Evolutionary conservation across 2,797 vertebrate species (phyloP).

Genomic region (Cyclura pinguis): DNA sequence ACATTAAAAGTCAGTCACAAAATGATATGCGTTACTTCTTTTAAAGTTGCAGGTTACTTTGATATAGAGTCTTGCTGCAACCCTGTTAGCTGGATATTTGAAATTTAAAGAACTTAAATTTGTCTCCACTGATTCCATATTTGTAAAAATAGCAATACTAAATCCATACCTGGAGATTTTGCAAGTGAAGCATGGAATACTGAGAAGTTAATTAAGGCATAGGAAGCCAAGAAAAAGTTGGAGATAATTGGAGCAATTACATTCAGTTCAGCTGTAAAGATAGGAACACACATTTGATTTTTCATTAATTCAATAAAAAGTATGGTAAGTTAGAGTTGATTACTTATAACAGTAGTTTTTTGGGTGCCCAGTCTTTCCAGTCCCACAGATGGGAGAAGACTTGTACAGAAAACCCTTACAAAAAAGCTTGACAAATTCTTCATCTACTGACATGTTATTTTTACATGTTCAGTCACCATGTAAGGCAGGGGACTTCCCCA

Average conservation of each 20-base stretch:
- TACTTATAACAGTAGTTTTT: background rate
- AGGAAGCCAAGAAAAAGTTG: constrained; percentile 98
- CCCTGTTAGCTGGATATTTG: background rate
- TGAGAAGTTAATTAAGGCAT: constrained; percentile 98
- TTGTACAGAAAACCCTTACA: background rate
- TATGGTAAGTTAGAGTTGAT: background rate
- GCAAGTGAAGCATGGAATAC: constrained; percentile 99
- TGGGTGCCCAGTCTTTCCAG: background rate
- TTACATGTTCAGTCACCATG: no score
- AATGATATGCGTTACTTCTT: background rate
- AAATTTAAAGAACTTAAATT: background rate
- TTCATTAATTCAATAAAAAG: background rate
- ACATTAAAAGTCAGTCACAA: background rate
- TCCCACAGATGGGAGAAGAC: background rate
- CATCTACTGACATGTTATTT: no score
- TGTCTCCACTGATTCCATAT: background rate
- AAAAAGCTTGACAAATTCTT: background rate
- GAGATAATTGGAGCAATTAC: constrained; percentile 98
- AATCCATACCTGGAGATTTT: constrained; percentile 94
- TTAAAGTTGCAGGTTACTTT: background rate
- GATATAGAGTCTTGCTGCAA: background rate
- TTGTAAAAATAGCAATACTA: background rate
- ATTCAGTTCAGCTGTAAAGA: constrained; percentile 90
- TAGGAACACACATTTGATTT: constrained; percentile 44
- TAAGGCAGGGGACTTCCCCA: no score